phyloP scores from a whole-genome alignment of 1,140 invertebrate genomes.

The Lycorma delicatula region DNA sequence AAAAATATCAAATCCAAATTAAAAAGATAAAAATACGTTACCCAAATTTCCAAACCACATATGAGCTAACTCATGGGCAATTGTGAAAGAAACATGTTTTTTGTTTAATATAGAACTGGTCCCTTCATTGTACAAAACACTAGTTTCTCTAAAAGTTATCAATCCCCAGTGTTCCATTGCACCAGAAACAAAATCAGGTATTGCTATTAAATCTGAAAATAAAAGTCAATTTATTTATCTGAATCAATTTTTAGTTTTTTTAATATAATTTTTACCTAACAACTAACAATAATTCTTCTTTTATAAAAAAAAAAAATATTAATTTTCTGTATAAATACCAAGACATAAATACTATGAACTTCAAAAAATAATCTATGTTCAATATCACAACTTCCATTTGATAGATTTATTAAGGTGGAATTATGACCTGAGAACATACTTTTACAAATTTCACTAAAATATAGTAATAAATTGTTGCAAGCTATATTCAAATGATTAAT shows the following conservation, averaged over 20 bases:
- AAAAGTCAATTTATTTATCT: conserved; percentile 15
- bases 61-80: conserved; percentile 88
- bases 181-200: conserved; percentile 90
- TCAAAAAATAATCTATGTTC: no score
- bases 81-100: conserved; percentile 66
- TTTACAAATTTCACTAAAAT: no score
- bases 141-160: conserved; percentile 74
- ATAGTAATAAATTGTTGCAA: no score
- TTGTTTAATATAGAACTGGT: conserved; percentile 64
- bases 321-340: neutral
- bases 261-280: neutral
- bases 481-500: no score
- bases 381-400: no score
- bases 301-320: neutral
- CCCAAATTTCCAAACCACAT: conserved; percentile 86
- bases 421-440: no score
- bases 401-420: no score
- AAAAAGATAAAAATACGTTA: no score
- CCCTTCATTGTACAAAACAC: conserved; percentile 61
- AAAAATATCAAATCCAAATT: no score
- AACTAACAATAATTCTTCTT: neutral
- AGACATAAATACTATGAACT: no score
- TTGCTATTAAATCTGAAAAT: conserved; percentile 76
- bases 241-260: neutral
- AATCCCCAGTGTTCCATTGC: conserved; percentile 95